Conservation (phyloP, 2,797 vertebrate genomes). For the Nyctalus aviator region DNA sequence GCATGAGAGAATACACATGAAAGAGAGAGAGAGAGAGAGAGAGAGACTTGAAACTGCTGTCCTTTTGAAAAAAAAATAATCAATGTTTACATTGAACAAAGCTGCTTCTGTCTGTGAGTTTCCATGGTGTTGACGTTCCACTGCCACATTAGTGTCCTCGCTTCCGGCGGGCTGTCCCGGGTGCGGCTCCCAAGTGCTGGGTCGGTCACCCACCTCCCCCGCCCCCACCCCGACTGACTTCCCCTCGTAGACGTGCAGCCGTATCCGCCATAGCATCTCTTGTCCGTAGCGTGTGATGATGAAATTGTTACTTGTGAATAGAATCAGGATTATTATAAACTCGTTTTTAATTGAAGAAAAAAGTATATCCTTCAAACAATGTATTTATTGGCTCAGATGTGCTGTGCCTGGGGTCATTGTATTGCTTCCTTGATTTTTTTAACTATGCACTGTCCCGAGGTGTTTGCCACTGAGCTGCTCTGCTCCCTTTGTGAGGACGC, state of each 20-base stretch:
- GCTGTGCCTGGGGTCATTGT: slow-evolving; percentile 93
- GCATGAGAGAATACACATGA: slow-evolving; percentile 83
- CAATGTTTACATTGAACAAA: slow-evolving; percentile 93
- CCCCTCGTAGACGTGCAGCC: slow-evolving; percentile 91
- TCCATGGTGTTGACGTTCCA: slow-evolving; percentile 90
- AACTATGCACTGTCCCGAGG: slow-evolving; percentile 99
- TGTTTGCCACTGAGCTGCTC: slow-evolving; percentile 89
- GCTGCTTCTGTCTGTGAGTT: slow-evolving; percentile 93
- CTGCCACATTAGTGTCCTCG: slow-evolving; percentile 89
- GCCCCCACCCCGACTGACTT: slow-evolving; percentile 69
- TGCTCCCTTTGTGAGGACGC: slow-evolving; percentile 78
- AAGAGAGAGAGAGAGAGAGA: slow-evolving; percentile 55
- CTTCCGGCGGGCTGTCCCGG: slow-evolving; percentile 87
- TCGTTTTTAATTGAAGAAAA: slow-evolving; percentile 91
- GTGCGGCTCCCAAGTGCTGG: slow-evolving; percentile 77
- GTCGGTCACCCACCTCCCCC: slow-evolving; percentile 31
- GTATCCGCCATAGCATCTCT: slow-evolving; percentile 90
- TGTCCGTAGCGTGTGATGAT: slow-evolving; percentile 90
- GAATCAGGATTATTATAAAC: slow-evolving; percentile 92
- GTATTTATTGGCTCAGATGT: slow-evolving; percentile 92
- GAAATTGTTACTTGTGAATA: slow-evolving; percentile 91
- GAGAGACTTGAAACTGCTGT: slow-evolving; percentile 88
- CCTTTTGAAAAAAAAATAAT: slow-evolving; percentile 86
- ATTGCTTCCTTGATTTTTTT: slow-evolving; percentile 97
- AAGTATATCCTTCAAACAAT: slow-evolving; percentile 90